Base-by-base conservation (phyloP, 2,888 invertebrate species). In the Mythimna pallens region DNA sequence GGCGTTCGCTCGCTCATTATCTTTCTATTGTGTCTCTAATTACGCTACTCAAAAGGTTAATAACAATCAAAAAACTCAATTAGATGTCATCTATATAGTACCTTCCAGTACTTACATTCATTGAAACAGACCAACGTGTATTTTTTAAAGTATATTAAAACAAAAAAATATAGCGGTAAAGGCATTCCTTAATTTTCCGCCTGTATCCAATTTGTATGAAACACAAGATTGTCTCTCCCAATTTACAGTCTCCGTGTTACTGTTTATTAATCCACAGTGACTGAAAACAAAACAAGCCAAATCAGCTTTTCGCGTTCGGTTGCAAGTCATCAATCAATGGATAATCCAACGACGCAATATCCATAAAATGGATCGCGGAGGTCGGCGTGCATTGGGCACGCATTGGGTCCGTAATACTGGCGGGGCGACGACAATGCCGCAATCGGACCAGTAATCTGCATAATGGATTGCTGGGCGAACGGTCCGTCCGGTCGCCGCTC, bases 381-480 rank as follows among this genome's bases (percentile, higher is more conserved):
- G 81, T 82, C 82, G 86, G 85, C 86, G 82, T 80, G 86, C 86
- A 78, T 73, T 81, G 81, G 76, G 85, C 83, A 86, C 89, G 83
- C 85, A 84, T 84, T 86, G 74, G 84, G 87, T 86, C 84, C 90
- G 93, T 93, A 94, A 94, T 94, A 93, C 92, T 89, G 91, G 90
- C 90, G 89, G 89, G 89, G 89, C 92, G 89, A 89, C 94, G 94
- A 95, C 95, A 95, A 95, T 95, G 95, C 95, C 93, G 94, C 96
- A 95, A 95, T 95, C 95, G 95, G 94, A 88, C 91, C 91, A 91
- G 90, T 95, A 95, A 96, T 96, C 96, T 96, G 94, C 96, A 96
- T 96, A 96, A 95, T 95, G 94, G 96, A 96, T 96, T 95, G 96
- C 93, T 94, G 93, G 92, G 89, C 93, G 94, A 93, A 93, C 94